Evolutionary conservation across 2,113 vertebrate genomes (phyloP).

Genomic region (Notothenia rossii): DNA sequence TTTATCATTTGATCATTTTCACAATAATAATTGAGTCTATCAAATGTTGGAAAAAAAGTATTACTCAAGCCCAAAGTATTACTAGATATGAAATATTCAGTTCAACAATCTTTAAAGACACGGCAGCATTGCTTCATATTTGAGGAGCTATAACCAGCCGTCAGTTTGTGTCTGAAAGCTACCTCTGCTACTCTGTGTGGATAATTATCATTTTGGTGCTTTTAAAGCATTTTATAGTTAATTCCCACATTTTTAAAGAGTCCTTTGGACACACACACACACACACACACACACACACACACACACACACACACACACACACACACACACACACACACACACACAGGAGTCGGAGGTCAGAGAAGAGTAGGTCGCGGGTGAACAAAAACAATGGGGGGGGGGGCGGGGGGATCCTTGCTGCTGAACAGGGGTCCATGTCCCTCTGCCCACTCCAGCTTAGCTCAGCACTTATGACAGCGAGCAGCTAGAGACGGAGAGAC

Average conservation of each 20-base stretch:
- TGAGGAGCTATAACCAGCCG: neutral
- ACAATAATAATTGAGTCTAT: no score
- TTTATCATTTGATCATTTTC: no score
- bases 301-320: constrained; percentile 17
- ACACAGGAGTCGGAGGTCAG: constrained; percentile 60
- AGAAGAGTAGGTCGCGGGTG: constrained; percentile 32
- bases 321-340: constrained; percentile 33
- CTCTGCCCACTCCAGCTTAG: constrained; percentile 47
- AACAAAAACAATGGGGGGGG: constrained; percentile 52
- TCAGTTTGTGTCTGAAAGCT: neutral
- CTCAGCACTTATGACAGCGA: constrained; percentile 48
- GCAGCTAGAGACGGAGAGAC: constrained; percentile 14
- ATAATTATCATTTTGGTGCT: constrained; percentile 5
- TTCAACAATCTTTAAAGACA: no score
- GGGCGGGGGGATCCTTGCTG: constrained; percentile 38
- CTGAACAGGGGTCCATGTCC: constrained; percentile 33
- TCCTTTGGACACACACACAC: constrained; percentile 21
- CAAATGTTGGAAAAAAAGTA: no score
- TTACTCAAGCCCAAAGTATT: no score
- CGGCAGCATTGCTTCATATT: neutral
- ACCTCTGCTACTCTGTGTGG: constrained; percentile 18
- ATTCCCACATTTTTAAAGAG: constrained; percentile 28
- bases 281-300: constrained; percentile 5
- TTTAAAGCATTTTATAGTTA: constrained; percentile 28
- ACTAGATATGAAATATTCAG: no score